A percentile compares a stretch with the other conserved stretches of the same genome.
Conservation (phyloP, 2,113 vertebrate genomes). For the Melanerpes formicivorus region DNA sequence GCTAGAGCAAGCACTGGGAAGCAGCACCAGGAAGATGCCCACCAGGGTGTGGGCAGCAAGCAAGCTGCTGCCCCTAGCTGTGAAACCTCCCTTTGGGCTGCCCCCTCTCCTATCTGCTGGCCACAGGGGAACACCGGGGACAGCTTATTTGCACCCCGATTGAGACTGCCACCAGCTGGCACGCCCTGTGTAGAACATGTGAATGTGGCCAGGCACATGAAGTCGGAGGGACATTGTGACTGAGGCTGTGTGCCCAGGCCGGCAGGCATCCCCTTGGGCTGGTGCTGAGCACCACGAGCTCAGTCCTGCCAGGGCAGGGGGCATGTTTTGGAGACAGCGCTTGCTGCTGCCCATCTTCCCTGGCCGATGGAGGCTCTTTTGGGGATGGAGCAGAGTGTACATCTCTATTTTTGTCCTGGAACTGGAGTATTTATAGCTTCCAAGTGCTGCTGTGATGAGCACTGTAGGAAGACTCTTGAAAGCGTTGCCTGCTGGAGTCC, state of each 20-base stretch:
- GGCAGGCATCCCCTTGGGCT: not conserved
- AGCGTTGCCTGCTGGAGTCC: not conserved
- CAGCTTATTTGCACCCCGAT: not conserved
- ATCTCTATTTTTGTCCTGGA: constrained; percentile 58
- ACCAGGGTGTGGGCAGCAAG: not conserved
- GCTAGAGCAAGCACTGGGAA: not conserved
- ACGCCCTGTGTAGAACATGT: fast-evolving
- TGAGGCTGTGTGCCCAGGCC: fast-evolving
- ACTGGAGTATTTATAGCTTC: constrained; percentile 48
- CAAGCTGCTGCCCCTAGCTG: not conserved
- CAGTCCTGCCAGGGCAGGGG: not conserved
- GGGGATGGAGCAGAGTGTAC: not conserved
- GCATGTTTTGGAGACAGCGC: not conserved
- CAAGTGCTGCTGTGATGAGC: not conserved
- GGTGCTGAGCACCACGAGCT: not conserved
- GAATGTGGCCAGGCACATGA: not conserved
- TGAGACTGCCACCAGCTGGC: not conserved
- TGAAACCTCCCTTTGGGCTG: not conserved
- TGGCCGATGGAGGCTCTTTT: not conserved
- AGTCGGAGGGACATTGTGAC: not conserved
- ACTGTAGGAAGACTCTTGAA: not conserved
- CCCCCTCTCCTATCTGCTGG: not conserved
- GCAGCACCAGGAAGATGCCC: not conserved
- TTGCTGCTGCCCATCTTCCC: not conserved
- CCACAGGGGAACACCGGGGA: not conserved